Evolutionary conservation across 2,888 invertebrate genomes (phyloP).

Genomic region (Calameuta pallipes): DNA sequence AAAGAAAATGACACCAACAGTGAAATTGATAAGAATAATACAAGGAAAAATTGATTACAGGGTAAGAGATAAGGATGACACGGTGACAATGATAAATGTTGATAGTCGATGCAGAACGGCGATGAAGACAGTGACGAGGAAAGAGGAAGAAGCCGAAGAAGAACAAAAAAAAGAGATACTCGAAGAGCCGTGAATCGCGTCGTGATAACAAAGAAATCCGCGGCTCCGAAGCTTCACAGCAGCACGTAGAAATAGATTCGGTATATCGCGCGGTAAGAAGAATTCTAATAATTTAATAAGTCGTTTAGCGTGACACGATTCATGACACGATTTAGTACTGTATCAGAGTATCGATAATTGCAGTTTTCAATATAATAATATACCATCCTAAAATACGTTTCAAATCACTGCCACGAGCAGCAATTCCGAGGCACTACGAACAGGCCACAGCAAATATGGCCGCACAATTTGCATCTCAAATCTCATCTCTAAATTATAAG

Average conservation of each 20-base stretch:
- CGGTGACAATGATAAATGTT: background rate
- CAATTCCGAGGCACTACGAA: slow-evolving; percentile 67
- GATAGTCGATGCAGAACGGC: background rate
- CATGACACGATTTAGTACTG: slow-evolving; percentile 52
- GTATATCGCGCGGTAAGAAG: slow-evolving; percentile 36
- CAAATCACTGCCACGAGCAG: slow-evolving; percentile 66
- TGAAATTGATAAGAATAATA: background rate
- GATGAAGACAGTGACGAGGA: background rate
- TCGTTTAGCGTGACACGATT: slow-evolving; percentile 55
- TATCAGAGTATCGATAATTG: slow-evolving; percentile 61
- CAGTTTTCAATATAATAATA: slow-evolving; percentile 60
- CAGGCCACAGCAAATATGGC: slow-evolving; percentile 65
- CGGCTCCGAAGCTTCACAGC: too few relatives aligned
- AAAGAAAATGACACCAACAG: background rate
- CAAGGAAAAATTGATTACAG: background rate
- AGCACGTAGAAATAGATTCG: background rate
- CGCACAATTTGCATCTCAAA: slow-evolving; percentile 64
- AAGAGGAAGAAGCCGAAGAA: background rate
- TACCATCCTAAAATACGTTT: slow-evolving; percentile 65
- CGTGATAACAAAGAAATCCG: background rate
- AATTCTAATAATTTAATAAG: slow-evolving; percentile 59
- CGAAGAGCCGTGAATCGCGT: background rate
- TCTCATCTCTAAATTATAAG: slow-evolving; percentile 48
- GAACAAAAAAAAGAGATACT: background rate
- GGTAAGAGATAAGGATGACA: background rate